Conservation (phyloP, 2,113 vertebrate species). For the Petromus typicus region DNA sequence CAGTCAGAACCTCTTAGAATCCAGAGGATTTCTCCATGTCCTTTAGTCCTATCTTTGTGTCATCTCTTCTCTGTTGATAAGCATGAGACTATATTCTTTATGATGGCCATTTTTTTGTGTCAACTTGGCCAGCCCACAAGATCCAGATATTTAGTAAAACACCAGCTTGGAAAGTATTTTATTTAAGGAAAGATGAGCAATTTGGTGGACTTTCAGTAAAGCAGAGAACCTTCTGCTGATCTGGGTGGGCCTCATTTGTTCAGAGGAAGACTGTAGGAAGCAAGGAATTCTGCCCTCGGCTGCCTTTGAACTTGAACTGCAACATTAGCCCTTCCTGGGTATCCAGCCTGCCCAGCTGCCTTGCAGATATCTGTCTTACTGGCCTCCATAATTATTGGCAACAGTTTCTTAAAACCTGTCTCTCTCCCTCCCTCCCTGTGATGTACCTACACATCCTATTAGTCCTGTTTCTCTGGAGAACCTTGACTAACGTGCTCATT, state of each 20-base stretch:
- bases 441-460: neutral
- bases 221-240: neutral
- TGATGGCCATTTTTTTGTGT: neutral
- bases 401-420: neutral
- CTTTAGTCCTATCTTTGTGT: neutral
- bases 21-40: neutral
- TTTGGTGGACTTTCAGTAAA: neutral
- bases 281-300: neutral
- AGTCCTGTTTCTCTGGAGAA: neutral
- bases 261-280: neutral
- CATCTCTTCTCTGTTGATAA: neutral
- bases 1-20: neutral
- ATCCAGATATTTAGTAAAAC: neutral
- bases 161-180: neutral
- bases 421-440: neutral
- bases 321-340: neutral
- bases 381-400: neutral
- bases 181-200: neutral
- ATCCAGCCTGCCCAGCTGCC: neutral
- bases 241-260: neutral
- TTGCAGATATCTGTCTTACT: neutral
- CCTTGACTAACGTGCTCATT: neutral
- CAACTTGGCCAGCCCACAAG: neutral
- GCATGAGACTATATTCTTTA: neutral
- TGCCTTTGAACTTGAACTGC: neutral